Evolutionary conservation across 2,888 invertebrate genomes (phyloP).

Genomic region (Allolobophora icterica): DNA sequence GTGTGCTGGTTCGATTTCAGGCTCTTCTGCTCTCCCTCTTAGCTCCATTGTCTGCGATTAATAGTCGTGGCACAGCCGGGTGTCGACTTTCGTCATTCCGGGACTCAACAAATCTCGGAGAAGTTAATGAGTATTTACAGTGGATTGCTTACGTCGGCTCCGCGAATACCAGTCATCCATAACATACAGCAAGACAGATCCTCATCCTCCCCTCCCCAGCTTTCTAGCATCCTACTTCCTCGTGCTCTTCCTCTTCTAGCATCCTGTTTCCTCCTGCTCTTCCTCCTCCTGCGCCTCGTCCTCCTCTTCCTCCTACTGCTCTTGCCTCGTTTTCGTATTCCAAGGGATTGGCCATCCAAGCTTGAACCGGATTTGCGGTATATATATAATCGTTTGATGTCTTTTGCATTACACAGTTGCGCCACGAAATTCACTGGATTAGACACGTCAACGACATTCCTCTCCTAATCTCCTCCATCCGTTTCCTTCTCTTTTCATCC

Average conservation of each 20-base stretch:
- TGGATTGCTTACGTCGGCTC: not conserved
- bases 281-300: too few species aligned
- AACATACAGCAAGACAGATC: not conserved
- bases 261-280: not conserved
- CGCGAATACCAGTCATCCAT: not conserved
- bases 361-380: not conserved
- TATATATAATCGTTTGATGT: not conserved
- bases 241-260: not conserved
- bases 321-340: not conserved
- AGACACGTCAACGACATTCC: not conserved
- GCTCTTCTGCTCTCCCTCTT: not conserved
- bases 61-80: conserved; percentile 11
- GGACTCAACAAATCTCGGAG: not conserved
- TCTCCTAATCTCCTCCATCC: not conserved
- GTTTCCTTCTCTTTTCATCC: not conserved
- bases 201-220: not conserved
- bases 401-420: not conserved
- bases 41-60: not conserved
- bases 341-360: not conserved
- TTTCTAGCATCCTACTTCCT: conserved; percentile 6
- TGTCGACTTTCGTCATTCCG: not conserved
- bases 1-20: not conserved
- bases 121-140: conserved; percentile 17
- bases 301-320: not conserved
- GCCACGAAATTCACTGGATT: not conserved